Percentiles rank a stretch among this genome's conserved stretches.
These are phyloP conservation scores for Rhipidura dahli DNA, from an alignment of 2,113 vertebrate species.

Conservation along the genomic window DNA sequence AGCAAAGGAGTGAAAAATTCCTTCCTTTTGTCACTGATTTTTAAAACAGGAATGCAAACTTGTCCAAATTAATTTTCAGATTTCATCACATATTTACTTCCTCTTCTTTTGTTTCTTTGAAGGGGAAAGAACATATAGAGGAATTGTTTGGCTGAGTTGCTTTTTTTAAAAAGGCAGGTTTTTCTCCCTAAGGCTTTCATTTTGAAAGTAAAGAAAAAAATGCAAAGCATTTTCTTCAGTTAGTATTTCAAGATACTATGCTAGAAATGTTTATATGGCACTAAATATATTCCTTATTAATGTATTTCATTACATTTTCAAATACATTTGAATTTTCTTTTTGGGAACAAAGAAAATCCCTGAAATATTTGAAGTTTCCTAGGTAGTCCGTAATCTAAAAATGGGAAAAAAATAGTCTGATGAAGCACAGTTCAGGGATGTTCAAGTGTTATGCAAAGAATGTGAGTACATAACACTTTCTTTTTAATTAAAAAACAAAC, in stretches of 20 bases:
- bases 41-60: neutral
- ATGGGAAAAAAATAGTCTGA: neutral
- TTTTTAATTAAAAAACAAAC: neutral
- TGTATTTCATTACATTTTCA: neutral
- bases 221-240: neutral
- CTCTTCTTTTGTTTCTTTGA: neutral
- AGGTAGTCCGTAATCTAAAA: neutral
- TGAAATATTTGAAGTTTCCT: neutral
- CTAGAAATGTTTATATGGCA: neutral
- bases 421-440: neutral
- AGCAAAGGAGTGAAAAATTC: neutral
- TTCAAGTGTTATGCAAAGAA: neutral
- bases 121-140: neutral
- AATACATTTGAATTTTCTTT: neutral
- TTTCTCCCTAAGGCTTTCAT: neutral
- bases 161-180: neutral
- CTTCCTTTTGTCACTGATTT: neutral
- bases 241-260: neutral
- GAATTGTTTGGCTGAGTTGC: neutral
- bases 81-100: neutral
- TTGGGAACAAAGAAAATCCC: neutral
- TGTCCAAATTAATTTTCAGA: neutral
- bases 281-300: neutral
- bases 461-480: neutral
- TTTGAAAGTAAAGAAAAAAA: neutral